phyloP scores from a whole-genome alignment of 2,113 vertebrate genomes.

The Psilopogon haemacephalus region DNA sequence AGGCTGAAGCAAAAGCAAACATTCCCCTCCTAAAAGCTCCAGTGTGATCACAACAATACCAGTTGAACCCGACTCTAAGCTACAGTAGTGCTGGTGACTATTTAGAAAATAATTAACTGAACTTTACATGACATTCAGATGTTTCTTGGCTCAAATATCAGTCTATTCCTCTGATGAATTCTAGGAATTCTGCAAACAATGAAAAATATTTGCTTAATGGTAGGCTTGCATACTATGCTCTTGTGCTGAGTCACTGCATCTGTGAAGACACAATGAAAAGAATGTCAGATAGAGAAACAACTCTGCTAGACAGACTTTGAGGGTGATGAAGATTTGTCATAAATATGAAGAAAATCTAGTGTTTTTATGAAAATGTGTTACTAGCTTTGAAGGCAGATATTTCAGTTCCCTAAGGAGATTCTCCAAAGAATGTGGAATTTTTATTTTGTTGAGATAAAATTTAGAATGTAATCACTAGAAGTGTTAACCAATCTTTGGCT shows the following conservation, averaged over 20 bases:
- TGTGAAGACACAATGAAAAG: neutral
- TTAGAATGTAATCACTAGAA: neutral
- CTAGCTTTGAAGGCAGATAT: neutral
- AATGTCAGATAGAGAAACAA: neutral
- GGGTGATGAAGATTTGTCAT: neutral
- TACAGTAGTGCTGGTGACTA: constrained; percentile 33
- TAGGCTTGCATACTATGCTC: constrained; percentile 4
- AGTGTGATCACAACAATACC: constrained; percentile 36
- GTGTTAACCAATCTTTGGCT: neutral
- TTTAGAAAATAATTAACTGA: constrained; percentile 68
- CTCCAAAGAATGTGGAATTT: neutral
- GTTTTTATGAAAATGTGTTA: neutral
- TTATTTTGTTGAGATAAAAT: neutral
- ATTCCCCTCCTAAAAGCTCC: neutral
- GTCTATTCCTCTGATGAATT: constrained; percentile 44
- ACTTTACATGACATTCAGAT: constrained; percentile 68
- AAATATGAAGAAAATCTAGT: neutral
- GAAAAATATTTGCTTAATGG: constrained; percentile 54
- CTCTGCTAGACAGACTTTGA: neutral
- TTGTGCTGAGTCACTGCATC: constrained; percentile 44
- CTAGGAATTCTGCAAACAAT: constrained; percentile 60
- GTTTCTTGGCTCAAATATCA: constrained; percentile 58
- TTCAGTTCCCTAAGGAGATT: neutral
- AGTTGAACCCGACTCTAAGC: neutral
- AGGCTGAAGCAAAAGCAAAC: constrained; percentile 42